Conservation (phyloP, 1,140 invertebrate species). For the Scaptomyza hsui region DNA sequence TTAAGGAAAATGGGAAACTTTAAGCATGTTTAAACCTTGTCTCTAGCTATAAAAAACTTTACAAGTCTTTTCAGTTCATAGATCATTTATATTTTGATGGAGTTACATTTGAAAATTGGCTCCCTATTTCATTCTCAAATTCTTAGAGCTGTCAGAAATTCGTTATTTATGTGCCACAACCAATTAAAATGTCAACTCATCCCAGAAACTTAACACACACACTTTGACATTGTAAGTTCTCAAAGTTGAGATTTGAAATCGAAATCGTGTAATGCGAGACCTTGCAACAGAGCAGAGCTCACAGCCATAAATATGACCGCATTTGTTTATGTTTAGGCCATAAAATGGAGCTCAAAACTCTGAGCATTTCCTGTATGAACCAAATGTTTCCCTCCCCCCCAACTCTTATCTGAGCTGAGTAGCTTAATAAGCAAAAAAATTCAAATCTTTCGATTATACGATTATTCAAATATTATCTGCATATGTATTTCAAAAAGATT, state of each 20-base stretch:
- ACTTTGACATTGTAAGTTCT: not conserved
- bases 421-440: constrained; percentile 7
- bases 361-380: constrained; percentile 26
- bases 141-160: constrained; percentile 42
- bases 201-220: constrained; percentile 12
- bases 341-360: constrained; percentile 31
- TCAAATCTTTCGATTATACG: constrained; percentile 11
- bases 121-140: constrained; percentile 18
- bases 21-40: not conserved
- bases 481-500: constrained; percentile 8
- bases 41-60: not conserved
- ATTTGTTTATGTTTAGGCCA: constrained; percentile 38
- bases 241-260: constrained; percentile 19
- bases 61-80: not conserved
- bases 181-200: constrained; percentile 69
- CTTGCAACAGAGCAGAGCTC: constrained; percentile 12
- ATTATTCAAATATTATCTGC: constrained; percentile 7
- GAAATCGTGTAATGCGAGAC: constrained; percentile 42
- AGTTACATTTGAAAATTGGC: constrained; percentile 8
- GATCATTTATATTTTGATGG: constrained; percentile 18
- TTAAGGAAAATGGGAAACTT: not conserved
- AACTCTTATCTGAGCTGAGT: constrained; percentile 5
- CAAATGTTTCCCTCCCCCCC: not conserved
- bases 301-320: constrained; percentile 31
- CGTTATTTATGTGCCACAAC: constrained; percentile 56